Evolutionary conservation across 2,888 invertebrate species (phyloP), one percentile per base, ranked within the genome.

Genomic region (Eutolmus rufibarbis): DNA sequence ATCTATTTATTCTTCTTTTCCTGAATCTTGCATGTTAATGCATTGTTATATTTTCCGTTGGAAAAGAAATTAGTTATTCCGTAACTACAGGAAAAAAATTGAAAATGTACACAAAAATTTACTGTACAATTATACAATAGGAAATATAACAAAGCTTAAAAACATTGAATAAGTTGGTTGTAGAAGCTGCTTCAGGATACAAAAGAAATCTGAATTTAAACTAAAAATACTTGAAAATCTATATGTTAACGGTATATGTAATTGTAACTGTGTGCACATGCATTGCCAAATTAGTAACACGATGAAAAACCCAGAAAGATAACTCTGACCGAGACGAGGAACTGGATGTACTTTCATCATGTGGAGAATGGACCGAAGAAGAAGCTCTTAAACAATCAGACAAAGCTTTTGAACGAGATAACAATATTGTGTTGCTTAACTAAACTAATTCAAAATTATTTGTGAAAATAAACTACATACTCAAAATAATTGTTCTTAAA

Each of bases 321-420:
- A 84, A 86, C 57, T 86, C 88, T 19, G 85, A 78, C 76, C 88
- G 88, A 77, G 87, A 88, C 46, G 89, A 90, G 31, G 91, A 92
- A 87, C 89, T 90, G 0, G 92, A 92, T 88, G 92, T 92, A 37
- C 89, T 92, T 37, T 90, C 90, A 46, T 90, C 91, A 86, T 92
- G 92, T 88, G 92, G 92, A 1, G 92, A 92, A 89, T 92, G 92
- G 92, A 91, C 91, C 14, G 92, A 91, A 86, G 92, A 91, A 87
- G 92, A 91, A 87, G 91, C 91, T 37, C 91, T 91, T 88, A 91
- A 91, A 74, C 91, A 92, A 89, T 91, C 90, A 34, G 92, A 92
- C 89, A 89, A 91, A 86, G 92, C 91, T 86, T 90, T 92, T 74
- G 92, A 92, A 88, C 90, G 91, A 4, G 88, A 89, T 46, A 89